Conservation (phyloP, 2,113 vertebrate species). For the Uria aalge region DNA sequence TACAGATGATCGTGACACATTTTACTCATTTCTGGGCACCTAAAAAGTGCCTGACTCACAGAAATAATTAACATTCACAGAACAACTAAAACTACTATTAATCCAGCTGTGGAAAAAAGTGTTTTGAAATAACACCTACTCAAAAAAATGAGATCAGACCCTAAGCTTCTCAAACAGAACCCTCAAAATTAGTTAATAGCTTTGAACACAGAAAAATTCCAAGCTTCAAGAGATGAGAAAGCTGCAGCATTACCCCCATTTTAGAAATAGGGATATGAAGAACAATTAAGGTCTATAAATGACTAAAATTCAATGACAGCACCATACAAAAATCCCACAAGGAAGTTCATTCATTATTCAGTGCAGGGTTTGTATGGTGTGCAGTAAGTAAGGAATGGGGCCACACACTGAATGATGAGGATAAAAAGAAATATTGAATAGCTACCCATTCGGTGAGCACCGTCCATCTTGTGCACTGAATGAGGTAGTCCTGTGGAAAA, state of each 20-base stretch:
- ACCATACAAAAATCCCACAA: constrained; percentile 59
- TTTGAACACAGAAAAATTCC: constrained; percentile 9
- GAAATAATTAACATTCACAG: constrained; percentile 7
- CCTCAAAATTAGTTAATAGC: not conserved
- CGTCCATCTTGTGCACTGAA: constrained; percentile 73
- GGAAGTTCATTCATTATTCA: constrained; percentile 50
- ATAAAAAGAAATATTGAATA: constrained; percentile 72
- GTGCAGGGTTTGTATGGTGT: constrained; percentile 62
- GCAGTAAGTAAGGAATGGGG: constrained; percentile 55
- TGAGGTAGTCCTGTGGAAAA: constrained; percentile 71
- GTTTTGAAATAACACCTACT: not conserved
- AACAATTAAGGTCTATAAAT: constrained; percentile 36
- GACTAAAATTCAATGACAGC: constrained; percentile 41
- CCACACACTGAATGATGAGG: constrained; percentile 70
- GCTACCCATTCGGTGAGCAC: constrained; percentile 72
- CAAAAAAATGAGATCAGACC: not conserved
- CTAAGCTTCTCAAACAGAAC: not conserved
- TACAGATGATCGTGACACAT: not conserved
- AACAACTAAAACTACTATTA: not conserved
- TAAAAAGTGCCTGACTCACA: not conserved
- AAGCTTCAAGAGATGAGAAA: constrained; percentile 27
- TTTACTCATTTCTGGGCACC: not conserved
- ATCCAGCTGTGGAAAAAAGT: not conserved
- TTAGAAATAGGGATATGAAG: constrained; percentile 7
- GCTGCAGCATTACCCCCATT: not conserved